Base-by-base conservation (phyloP, 2,888 invertebrate species). In the Mellilla xanthometata region DNA sequence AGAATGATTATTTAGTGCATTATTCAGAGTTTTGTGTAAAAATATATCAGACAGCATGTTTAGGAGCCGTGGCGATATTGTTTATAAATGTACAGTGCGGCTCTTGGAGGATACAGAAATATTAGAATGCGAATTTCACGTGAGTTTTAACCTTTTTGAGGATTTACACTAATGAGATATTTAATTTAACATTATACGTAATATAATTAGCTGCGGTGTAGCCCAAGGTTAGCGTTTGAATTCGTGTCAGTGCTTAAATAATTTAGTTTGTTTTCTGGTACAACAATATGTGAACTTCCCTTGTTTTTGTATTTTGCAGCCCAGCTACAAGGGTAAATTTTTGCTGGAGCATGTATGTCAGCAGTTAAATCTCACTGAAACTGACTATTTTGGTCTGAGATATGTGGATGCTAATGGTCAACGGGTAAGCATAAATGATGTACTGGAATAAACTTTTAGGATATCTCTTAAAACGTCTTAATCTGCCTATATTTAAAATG, bases 321-420 rank as follows among this genome's bases (percentile, higher is more conserved):
- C 94, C 60, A 94, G 95, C 80, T 94, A 96, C 77, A 97, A 96
- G 84, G 97, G 97, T 52, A 95, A 95, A 83, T 95, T 94, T 85
- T 91, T 98, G 62, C 90, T 98, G 75, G 97, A 97, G 76, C 94
- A 95, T 90, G 95, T 97, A 56, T 98, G 97, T 84, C 94, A 95
- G 73, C 95, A 96, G 78, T 90, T 98, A 65, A 96, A 96, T 86
- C 93, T 98, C 57, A 92, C 95, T 53, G 98, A 98, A 88, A 96
- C 95, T 69, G 98, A 98, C 86, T 98, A 97, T 83, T 97, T 98
- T 81, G 98, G 98, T 7, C 91, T 98, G 55, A 93, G 97, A 54
- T 98, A 95, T 93, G 97, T 97, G 58, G 98, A 98, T 82, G 91
- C 93, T 47, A 93, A 94, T 64, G 95, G 96, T 60, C 97, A 97